These are phyloP conservation scores for Tribolium castaneum DNA, from an alignment of 1,140 invertebrate species.

Conservation along the genomic window DNA sequence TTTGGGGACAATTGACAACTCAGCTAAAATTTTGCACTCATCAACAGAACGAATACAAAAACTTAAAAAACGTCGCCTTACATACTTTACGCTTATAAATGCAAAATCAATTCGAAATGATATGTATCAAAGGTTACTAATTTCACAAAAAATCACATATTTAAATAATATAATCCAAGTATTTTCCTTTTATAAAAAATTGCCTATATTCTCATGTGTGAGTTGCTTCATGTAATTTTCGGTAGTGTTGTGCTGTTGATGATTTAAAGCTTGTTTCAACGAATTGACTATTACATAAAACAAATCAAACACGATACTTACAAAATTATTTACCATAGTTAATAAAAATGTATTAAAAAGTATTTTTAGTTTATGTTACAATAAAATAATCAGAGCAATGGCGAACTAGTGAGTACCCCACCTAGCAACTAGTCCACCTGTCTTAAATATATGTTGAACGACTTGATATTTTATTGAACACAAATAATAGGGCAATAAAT, in stretches of 20 bases:
- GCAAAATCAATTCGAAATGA: constrained; percentile 46
- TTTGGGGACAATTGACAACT: constrained; percentile 21
- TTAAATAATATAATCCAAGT: constrained; percentile 16
- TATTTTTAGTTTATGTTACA: not conserved
- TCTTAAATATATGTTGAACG: not conserved
- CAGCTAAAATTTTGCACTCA: constrained; percentile 35
- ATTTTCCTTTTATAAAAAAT: constrained; percentile 13
- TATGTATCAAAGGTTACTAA: constrained; percentile 44
- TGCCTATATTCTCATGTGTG: constrained; percentile 17
- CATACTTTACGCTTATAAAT: constrained; percentile 37
- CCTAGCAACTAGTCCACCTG: not conserved
- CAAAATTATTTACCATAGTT: constrained; percentile 18
- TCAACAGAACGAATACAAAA: constrained; percentile 37
- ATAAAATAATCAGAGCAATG: constrained; percentile 1
- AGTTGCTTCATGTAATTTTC: constrained; percentile 1
- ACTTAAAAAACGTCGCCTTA: constrained; percentile 37
- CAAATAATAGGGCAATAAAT: not conserved
- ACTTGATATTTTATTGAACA: constrained; percentile 19
- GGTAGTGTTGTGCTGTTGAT: not conserved
- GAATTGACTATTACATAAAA: constrained; percentile 1
- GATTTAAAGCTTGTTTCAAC: not conserved
- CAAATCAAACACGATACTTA: constrained; percentile 8
- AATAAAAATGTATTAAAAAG: constrained; percentile 26
- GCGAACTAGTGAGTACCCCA: not conserved
- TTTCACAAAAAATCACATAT: constrained; percentile 37